These are phyloP conservation scores for Himalopsyche kuldschensis DNA, from an alignment of 2,888 invertebrate genomes.

Conservation along the genomic window DNA sequence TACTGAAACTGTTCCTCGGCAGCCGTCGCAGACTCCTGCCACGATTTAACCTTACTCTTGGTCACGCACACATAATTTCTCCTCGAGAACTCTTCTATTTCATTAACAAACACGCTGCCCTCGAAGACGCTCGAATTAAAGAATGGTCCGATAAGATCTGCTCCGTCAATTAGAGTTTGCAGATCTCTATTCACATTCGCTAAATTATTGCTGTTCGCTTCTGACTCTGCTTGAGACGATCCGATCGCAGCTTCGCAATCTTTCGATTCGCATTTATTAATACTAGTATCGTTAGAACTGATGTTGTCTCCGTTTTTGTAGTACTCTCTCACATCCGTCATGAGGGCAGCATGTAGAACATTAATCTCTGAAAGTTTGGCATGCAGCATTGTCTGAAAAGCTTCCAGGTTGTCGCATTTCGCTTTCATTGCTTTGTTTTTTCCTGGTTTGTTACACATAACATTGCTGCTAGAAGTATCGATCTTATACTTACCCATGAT, in stretches of 20 bases:
- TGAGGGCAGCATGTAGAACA: not conserved
- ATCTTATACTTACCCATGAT: not conserved
- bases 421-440: not conserved
- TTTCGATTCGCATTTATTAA: not conserved
- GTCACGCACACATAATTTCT: not conserved
- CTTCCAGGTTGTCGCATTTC: not conserved
- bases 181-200: not conserved
- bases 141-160: not conserved
- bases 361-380: not conserved
- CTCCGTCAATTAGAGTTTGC: not conserved
- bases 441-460: not conserved
- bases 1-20: not conserved
- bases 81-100: not conserved
- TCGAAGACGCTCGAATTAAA: not conserved
- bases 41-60: not conserved
- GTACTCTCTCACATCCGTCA: not conserved
- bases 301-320: not conserved
- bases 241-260: not conserved
- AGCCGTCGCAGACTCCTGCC: not conserved
- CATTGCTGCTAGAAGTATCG: not conserved
- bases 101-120: not conserved
- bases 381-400: not conserved
- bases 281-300: not conserved
- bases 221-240: not conserved
- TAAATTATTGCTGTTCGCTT: not conserved